Conservation (phyloP, 2,113 vertebrate genomes). For the Chaenogobius annularis region DNA sequence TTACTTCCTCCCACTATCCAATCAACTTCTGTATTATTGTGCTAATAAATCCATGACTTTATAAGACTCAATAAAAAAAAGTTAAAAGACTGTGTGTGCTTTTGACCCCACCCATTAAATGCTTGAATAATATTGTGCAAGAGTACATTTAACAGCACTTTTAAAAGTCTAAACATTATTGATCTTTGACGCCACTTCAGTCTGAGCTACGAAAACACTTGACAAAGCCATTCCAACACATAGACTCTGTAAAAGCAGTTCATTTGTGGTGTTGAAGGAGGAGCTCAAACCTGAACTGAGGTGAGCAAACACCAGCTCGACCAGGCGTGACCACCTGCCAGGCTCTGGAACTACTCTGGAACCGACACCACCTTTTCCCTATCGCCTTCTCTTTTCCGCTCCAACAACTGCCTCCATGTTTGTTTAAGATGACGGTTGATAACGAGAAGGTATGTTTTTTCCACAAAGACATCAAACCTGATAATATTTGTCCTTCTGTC, state of each 20-base stretch:
- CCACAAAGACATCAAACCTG: not conserved
- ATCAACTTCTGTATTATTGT: too few species aligned
- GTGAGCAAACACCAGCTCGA: conserved; percentile 29
- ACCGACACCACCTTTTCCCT: not conserved
- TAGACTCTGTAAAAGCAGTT: conserved; percentile 1
- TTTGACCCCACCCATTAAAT: not conserved
- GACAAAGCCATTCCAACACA: conserved; percentile 23
- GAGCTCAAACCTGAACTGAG: conserved; percentile 30
- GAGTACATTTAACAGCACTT: not conserved
- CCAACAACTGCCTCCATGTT: not conserved
- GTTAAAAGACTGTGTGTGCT: too few species aligned
- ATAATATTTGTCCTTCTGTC: not conserved
- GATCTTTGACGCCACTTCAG: not conserved
- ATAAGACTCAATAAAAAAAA: too few species aligned
- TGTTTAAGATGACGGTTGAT: conserved; percentile 4
- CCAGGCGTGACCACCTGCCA: not conserved
- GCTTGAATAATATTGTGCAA: not conserved
- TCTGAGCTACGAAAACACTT: conserved; percentile 3
- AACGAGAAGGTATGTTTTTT: not conserved
- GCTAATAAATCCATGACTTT: too few species aligned
- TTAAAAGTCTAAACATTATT: not conserved
- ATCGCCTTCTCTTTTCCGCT: not conserved
- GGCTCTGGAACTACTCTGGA: not conserved
- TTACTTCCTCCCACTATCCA: too few species aligned
- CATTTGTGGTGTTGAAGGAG: conserved; percentile 17